Evolutionary conservation across 1,140 invertebrate species (phyloP), one percentile per base, ranked within the genome.

Genomic region (Hypsibius dujardini): DNA sequence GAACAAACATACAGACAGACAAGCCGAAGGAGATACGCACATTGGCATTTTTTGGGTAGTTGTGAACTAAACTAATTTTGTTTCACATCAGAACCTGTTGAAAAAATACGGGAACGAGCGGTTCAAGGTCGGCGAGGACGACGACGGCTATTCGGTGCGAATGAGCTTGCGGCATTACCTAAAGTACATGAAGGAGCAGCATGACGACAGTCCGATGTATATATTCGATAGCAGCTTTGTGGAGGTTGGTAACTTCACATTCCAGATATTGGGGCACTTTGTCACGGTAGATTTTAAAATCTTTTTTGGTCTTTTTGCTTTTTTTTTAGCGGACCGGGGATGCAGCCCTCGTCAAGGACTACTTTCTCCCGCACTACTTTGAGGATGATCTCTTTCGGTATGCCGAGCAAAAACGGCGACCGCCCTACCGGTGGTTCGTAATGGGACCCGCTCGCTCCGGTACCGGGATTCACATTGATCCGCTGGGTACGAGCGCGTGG

Each of bases 121-220:
- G 81, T 98, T 99, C 81, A 98, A 98, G 83, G 98, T 95, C 80
- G 96, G 96, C 1, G 96, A 98, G 82, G 95, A 98, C 80, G 97
- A 98, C 84, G 92, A 98, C 80, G 95, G 96, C 60, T 98, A 97
- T 81, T 95, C 92, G 79, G 95, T 99, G 70, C 98, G 98, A 82
- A 88, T 99, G 87, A 99, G 98, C 82, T 95, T 99, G 92, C 98
- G 98, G 82, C 98, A 98, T 85, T 98, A 96, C 82, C 84, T 96
- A 75, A 85, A 93, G 74, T 99, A 99, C 80, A 94, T 97, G 89
- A 83, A 85, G 76, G 86, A 86, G 75, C 93, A 90, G 72, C 85
- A 84, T 74, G 96, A 99, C 83, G 96, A 99, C 82, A 96, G 92
- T 80, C 96, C 96, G 50, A 83, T 99, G 70, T 99, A 99, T 84